Evolutionary conservation across 92 coral and sea anemone genomes (phyloP).

Genomic region (Heliopora coerulea): DNA sequence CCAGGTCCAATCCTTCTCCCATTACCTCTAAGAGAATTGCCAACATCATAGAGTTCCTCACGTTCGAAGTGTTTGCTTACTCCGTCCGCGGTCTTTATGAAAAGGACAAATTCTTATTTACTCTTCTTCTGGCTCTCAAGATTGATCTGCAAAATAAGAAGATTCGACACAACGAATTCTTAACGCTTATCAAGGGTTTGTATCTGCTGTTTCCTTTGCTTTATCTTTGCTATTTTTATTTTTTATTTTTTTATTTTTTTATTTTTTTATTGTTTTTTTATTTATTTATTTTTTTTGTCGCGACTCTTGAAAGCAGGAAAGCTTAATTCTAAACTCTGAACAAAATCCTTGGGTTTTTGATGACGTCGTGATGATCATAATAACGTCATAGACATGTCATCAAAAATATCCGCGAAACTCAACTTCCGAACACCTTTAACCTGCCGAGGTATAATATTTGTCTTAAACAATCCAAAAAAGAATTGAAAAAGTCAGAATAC

Average conservation of each 20-base stretch:
- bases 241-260: not conserved
- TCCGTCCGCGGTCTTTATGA: slow-evolving; percentile 91
- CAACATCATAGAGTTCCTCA: slow-evolving; percentile 89
- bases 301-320: no score
- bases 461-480: no score
- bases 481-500: no score
- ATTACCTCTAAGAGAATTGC: slow-evolving; percentile 86
- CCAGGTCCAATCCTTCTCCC: slow-evolving; percentile 93
- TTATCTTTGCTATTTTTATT: not conserved
- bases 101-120: slow-evolving; percentile 88
- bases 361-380: no score
- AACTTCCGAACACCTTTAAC: no score
- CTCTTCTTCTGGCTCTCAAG: slow-evolving; percentile 80
- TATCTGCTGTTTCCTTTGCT: not conserved
- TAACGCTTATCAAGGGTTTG: slow-evolving; percentile 74
- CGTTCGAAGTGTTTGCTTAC: slow-evolving; percentile 82
- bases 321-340: no score
- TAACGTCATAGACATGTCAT: no score
- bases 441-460: no score
- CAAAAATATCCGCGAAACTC: no score
- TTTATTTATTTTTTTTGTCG: no score
- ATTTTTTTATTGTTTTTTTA: no score
- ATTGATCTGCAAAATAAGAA: slow-evolving; percentile 87
- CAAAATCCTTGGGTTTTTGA: no score
- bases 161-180: slow-evolving; percentile 85